Evolutionary conservation across 1,140 invertebrate genomes (phyloP), one percentile per base, ranked within the genome.

Genomic region (Tribolium madens): DNA sequence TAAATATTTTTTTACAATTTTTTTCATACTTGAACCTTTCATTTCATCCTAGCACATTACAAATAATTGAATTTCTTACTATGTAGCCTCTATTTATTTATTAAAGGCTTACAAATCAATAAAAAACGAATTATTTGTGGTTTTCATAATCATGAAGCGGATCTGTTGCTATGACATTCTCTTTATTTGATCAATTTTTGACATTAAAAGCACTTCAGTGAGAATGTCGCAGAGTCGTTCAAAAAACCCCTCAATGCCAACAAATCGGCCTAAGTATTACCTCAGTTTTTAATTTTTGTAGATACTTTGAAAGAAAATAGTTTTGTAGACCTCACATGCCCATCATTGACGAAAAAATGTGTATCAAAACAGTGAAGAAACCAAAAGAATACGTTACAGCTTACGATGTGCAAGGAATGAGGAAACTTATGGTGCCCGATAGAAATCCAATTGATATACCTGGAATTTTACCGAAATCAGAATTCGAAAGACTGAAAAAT

Each of bases 401-500:
- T 12, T 68, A 78, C n/a, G 76, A 80, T 13, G 42, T 68, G 3
- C 33, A 76, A 15, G 78, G 80, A 1, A 71, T 47, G 42, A 53
- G 81, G 60, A 71, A 79, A 52, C 17, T 84, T 0, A 79, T 85
- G 12, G 81, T 85, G 3, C 83, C 84, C 0, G 79, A 80, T 21
- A 64, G 78, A 60, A 47, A 81, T 9, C 83, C 82, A n/a, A 76
- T 82, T 4, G 83, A 82, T 60, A 75, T 75, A 13, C 84, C 83
- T 0, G 83, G 73, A 12, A 82, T 84, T 46, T 76, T 83, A 7
- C 73, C 79, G 1, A 77, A 76, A 64, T 78, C 77, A 0, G 82
- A 84, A 73, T 84, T 81, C 46, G 9, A 81, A 72, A 75, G 83
- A 48, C 50, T 85, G 0, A 81, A 84, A 36, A 77, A 84, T 15